Evolutionary conservation across 2,888 invertebrate species (phyloP).

Genomic region (Strigamia crassipes): DNA sequence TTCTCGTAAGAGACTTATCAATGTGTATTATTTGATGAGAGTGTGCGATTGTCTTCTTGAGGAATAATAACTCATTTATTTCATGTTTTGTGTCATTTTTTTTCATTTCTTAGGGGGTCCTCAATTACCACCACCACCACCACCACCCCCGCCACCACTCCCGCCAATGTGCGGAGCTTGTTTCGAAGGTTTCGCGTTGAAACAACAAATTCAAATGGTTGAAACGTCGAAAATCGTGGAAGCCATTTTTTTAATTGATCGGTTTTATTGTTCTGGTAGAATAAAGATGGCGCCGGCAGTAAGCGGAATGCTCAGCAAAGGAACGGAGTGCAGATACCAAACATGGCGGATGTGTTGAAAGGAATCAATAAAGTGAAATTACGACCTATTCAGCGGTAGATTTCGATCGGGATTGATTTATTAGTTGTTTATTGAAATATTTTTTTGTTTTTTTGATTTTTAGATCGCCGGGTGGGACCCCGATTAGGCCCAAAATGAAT

Average conservation of each 20-base stretch:
- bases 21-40: not conserved
- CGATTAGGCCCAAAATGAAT: not conserved
- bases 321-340: not conserved
- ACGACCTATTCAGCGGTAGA: slow-evolving; percentile 18
- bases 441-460: not conserved
- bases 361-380: slow-evolving; percentile 42
- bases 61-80: not conserved
- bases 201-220: not conserved
- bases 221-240: no score
- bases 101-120: slow-evolving; percentile 1
- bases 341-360: slow-evolving; percentile 39
- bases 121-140: slow-evolving; percentile 19
- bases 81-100: not conserved
- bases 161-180: not conserved
- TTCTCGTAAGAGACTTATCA: slow-evolving; percentile 2
- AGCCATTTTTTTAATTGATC: not conserved
- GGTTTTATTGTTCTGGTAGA: not conserved
- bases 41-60: not conserved
- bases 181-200: not conserved
- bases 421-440: not conserved
- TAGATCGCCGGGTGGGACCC: not conserved
- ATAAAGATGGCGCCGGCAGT: not conserved
- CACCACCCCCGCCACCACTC: slow-evolving; percentile 3
- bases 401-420: not conserved
- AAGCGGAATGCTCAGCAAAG: not conserved